Evolutionary conservation across 2,113 vertebrate species (phyloP).

Genomic region (Chloroceryle aenea): DNA sequence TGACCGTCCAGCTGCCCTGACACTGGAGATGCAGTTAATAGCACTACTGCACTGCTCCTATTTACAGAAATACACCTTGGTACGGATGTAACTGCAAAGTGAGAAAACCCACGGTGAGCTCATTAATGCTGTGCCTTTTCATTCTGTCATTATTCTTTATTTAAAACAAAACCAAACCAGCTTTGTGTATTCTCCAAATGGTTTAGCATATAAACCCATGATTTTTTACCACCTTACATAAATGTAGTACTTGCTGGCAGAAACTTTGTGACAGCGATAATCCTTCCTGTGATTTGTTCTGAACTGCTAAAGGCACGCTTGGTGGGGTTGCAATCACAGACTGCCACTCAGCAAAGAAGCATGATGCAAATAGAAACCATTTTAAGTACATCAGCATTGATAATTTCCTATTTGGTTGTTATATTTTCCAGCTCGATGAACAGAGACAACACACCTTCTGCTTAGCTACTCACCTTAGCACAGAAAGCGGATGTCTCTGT

Average conservation of each 20-base stretch:
- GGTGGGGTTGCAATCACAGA: neutral
- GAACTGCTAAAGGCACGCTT: neutral
- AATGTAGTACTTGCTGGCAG: neutral
- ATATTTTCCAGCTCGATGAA: conserved; percentile 1
- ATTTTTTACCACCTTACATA: neutral
- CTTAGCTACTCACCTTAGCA: neutral
- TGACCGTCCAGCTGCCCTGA: neutral
- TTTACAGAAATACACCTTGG: neutral
- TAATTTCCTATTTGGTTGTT: conserved; percentile 11
- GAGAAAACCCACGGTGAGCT: neutral
- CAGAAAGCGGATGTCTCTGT: neutral
- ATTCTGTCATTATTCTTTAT: neutral
- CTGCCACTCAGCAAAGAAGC: neutral
- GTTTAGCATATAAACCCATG: neutral
- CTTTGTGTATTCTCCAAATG: neutral
- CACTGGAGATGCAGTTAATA: neutral
- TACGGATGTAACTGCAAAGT: neutral
- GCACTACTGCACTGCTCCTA: neutral
- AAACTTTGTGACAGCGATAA: neutral
- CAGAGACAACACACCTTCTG: neutral
- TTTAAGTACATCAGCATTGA: neutral
- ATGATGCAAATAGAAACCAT: neutral
- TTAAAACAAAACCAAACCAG: neutral
- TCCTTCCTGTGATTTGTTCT: neutral
- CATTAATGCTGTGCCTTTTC: neutral